phyloP scores from a whole-genome alignment of 2,113 vertebrate genomes.

The Tragulus kanchil region DNA sequence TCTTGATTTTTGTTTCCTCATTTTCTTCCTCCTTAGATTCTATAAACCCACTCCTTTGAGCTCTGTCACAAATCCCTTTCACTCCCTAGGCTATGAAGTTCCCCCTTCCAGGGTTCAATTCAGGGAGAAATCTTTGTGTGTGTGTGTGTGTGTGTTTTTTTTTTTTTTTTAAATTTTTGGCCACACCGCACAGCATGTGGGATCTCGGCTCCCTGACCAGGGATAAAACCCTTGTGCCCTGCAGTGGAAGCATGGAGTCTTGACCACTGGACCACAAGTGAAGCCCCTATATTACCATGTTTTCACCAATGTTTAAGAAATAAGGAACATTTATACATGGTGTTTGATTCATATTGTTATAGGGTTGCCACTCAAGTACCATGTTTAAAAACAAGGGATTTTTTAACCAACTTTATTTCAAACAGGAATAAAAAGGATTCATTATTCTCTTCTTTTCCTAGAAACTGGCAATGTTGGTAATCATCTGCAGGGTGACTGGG shows the following conservation, averaged over 20 bases:
- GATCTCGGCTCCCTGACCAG: neutral
- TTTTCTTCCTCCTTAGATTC: neutral
- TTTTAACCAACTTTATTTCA: neutral
- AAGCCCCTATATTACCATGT: neutral
- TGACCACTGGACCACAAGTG: neutral
- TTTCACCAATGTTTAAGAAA: neutral
- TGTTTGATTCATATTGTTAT: constrained; percentile 11
- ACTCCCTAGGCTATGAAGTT: neutral
- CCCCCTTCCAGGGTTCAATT: neutral
- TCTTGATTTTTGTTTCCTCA: neutral
- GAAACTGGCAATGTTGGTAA: constrained; percentile 21
- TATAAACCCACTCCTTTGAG: neutral
- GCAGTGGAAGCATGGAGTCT: neutral
- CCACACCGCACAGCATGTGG: neutral
- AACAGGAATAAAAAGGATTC: constrained; percentile 16
- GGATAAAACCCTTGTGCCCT: neutral
- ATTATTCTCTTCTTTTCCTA: constrained; percentile 60
- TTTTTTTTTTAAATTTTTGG: neutral
- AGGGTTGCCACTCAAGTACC: neutral
- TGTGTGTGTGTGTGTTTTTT: neutral
- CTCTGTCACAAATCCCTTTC: neutral
- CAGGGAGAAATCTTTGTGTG: neutral
- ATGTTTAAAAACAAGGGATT: neutral
- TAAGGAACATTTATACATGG: neutral
- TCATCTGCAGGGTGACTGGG: neutral